Evolutionary conservation across 37 sponge, comb jelly and placozoan genomes (phyloP), one percentile per base, ranked within the genome.

Genomic region (Tethya wilhelma): DNA sequence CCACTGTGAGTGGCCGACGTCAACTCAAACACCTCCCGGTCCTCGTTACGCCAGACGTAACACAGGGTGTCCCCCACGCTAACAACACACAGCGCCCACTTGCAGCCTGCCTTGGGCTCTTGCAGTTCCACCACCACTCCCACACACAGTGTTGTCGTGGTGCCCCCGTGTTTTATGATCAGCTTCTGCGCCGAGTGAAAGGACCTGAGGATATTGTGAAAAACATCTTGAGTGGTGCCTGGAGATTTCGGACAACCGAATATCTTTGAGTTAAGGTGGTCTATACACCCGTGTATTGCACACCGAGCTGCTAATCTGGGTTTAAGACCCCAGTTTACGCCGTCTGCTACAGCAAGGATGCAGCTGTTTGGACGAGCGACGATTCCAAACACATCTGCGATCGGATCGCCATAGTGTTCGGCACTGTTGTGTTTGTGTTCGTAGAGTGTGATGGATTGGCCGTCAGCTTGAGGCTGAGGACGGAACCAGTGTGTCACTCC

Each of bases 261-360:
- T 6, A 94, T 81, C 53, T 83, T 86, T n/a, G 30, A 1, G 53
- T 88, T 79, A 66, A 94, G 81, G 64, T 88, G 75, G 11, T 82
- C 65, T 0, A 94, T 46, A n/a, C 66, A 62, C 4, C 89, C 95
- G 19, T 78, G 89, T 0, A 94, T 67, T 0, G 95, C 95, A 59
- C 91, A 84, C 26, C 92, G 74, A 14, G 92, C 95, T 7, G 95
- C 95, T 22, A 91, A 78, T 7, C 92, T 64, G n/a, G 92, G 75
- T 62, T 91, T 94, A 11, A 41, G 70, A 0, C 95, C 95, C 91
- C 95, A 94, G 58, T 87, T 80, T 4, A 77, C 78, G 3, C 95
- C 95, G 67, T 94, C 95, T 0, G 95, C 95, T 2, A 94, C 56
- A 0, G 82, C 85, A 33, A 94, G 39, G 9, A 90, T 64, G 34